Evolutionary conservation across 1,140 invertebrate species (phyloP), one percentile per base, ranked within the genome.

Genomic region (Penaeus chinensis): DNA sequence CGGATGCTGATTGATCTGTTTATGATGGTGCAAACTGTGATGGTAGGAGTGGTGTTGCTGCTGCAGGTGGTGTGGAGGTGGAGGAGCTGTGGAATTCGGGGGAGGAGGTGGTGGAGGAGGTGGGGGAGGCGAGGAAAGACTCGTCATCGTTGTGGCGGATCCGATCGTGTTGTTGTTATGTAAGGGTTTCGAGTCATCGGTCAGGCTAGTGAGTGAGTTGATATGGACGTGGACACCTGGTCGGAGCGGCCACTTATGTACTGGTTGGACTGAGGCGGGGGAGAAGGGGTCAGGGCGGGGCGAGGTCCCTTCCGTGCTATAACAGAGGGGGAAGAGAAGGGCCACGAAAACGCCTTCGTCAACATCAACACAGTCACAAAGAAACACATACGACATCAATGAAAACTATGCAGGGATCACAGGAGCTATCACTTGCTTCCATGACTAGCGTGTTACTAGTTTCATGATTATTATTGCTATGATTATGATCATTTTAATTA

Each of bases 221-320:
- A 97, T 95, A 92, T 97, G 96, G 74, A 97, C 95, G 85, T 97
- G 93, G 71, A 97, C 96, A 54, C 96, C 97, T 2, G 96, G 96
- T 91, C 96, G 95, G 85, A 97, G 93, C 47, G 97, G 96, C 96
- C 96, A 98, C 91, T 96, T 96, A 89, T 92, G 92, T 90, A 92
- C 92, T 87, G 89, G 91, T 90, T 90, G 90, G 81, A 84, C 77
- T 84, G 85, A 77, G 82, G 81, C 83, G 47, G 85, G 81, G 86
- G 86, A 82, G 82, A 85, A 80, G 78, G 74, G 78, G 77, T 87
- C 81, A 78, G 86, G 77, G 62, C 61, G 89, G 74, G 76, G 61
- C 63, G 76, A 65, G 81, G 80, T 87, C 85, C 80, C 87, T 82
- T 89, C 87, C 27, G 87, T 65, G 89, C 89, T 90, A 85, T 76